A percentile compares a stretch with the other conserved stretches of the same genome.
Evolutionary conservation across 2,888 invertebrate species (phyloP).

Genomic region (Drosophila borborema): DNA sequence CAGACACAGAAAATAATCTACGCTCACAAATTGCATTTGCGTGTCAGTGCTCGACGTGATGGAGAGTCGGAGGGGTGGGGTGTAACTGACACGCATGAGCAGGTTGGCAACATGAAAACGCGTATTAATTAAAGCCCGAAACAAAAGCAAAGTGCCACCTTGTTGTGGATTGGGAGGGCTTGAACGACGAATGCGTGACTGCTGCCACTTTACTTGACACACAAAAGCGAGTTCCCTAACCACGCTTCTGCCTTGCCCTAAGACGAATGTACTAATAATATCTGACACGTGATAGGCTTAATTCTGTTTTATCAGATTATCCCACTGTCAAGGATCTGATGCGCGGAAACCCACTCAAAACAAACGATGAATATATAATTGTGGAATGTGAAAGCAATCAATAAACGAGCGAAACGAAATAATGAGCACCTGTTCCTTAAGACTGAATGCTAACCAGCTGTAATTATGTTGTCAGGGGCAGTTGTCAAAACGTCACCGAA

Average conservation of each 20-base stretch:
- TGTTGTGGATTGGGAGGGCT: conserved; percentile 24
- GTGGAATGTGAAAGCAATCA: conserved; percentile 8
- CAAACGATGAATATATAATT: conserved; percentile 16
- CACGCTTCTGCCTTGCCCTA: background rate
- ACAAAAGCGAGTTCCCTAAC: background rate
- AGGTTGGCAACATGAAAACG: conserved; percentile 65
- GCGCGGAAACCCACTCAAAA: background rate
- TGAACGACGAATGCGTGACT: conserved; percentile 39
- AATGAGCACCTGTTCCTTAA: conserved; percentile 24
- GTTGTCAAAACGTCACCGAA: conserved; percentile 24
- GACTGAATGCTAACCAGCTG: conserved; percentile 1
- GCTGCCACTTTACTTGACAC: conserved; percentile 38
- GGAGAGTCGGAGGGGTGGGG: background rate
- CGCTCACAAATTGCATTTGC: conserved; percentile 75
- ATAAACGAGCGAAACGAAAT: conserved; percentile 7
- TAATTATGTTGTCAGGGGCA: conserved; percentile 22
- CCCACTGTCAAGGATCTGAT: conserved; percentile 3
- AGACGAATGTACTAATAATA: conserved; percentile 59
- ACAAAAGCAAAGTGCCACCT: conserved; percentile 35
- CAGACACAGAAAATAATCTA: conserved; percentile 55
- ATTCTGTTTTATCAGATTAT: conserved; percentile 36
- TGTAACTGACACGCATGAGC: conserved; percentile 46
- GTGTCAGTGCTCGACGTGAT: conserved; percentile 46
- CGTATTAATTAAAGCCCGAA: conserved; percentile 72
- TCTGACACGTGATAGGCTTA: conserved; percentile 61